Percentiles rank a stretch among this genome's conserved stretches.
phyloP scores from a whole-genome alignment of 2,113 vertebrate genomes.

The Lipotes vexillifer region DNA sequence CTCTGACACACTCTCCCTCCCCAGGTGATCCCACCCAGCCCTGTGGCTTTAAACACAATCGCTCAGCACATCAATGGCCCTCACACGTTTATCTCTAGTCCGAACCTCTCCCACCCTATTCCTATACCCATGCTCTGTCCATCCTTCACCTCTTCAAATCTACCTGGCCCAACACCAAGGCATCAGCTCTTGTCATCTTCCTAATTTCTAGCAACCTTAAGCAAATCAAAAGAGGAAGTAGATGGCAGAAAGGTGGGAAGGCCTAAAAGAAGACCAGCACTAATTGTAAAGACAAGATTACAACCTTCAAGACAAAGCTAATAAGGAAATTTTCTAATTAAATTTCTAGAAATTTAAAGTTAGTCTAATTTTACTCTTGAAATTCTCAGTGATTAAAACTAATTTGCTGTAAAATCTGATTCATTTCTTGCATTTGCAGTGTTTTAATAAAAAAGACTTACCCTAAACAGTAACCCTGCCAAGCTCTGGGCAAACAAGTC shows the following conservation, averaged over 20 bases:
- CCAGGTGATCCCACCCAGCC: neutral
- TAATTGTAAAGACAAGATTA: neutral
- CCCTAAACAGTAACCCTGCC: conserved; percentile 93
- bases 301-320: neutral
- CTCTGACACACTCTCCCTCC: neutral
- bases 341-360: conserved; percentile 20
- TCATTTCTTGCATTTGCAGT: conserved; percentile 28
- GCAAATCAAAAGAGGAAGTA: neutral
- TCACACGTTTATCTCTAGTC: neutral
- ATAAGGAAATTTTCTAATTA: conserved; percentile 1
- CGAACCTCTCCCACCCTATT: neutral
- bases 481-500: conserved; percentile 93
- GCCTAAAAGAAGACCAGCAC: neutral
- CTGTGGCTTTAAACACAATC: neutral
- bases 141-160: neutral
- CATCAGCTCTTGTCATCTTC: neutral
- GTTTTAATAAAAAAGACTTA: conserved; percentile 79
- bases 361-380: conserved; percentile 3
- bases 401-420: conserved; percentile 27
- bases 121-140: neutral
- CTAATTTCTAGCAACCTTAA: neutral
- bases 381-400: conserved; percentile 44
- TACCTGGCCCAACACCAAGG: neutral
- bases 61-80: neutral
- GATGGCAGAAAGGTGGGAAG: neutral